Base-by-base conservation (phyloP, 2,113 vertebrate species). In the Chloroceryle aenea region DNA sequence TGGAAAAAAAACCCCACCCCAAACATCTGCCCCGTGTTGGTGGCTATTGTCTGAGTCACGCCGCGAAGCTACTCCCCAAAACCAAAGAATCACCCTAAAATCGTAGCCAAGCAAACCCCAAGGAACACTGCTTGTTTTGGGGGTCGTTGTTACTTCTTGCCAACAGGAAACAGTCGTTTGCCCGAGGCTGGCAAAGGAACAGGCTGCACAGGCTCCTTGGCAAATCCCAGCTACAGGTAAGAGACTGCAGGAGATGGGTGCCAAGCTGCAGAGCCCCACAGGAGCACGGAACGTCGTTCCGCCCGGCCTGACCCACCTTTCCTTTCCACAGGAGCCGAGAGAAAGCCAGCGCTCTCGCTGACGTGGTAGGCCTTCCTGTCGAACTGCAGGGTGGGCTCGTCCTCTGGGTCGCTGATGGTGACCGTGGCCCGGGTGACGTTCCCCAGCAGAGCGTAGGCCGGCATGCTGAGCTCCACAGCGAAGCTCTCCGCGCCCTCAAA, bases 321-420 rank as follows among this genome's bases (percentile, higher is more conserved):
- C 90, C 99, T 98, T 93, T 99, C 98, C 29, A 99, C 84, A 3
- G 99, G 98, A 11, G 97, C 99, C 5, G 98, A 98, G 18, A 99
- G 93, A 45, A 99, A 76, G 5, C 99, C 98, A 3, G 90, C 82
- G 10, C 98, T 99, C 96, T 99, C 99, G 2, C 99, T 99, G 94
- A 99, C 94, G 3, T 98, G 98, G 97, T 99, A 99, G 2, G 94
- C 97, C 96, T 98, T 99, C 98, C 98, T 99, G 90, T 98, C 97
- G 2, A 99, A 99, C 98, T 99, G 98, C 95, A 99, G 97, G 0
- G 98, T 99, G 52, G 99, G 99, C 69, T 99, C 99, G 1, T 99
- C 99, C 95, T 99, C 99, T 0, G 98, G 94, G 97, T 99, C 99
- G 0, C 94, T 97, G 97, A 99, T 98, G 96, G 98, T 97, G 93